Evolutionary conservation across 2,113 vertebrate species (phyloP).

Genomic region (Dolichallabes microphthalmus): DNA sequence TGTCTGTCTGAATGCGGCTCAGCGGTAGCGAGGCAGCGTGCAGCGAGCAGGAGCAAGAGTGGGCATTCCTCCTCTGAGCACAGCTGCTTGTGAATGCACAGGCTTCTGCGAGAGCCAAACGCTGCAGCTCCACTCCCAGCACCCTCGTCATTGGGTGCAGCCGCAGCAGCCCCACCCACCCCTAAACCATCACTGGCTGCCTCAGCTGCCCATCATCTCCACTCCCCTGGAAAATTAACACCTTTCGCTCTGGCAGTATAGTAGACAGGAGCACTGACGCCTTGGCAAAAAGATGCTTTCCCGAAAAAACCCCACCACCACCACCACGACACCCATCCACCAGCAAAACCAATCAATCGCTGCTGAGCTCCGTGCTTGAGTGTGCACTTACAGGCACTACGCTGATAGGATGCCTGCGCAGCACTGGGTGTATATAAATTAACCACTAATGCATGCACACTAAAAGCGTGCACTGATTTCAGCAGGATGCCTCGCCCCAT

Average conservation of each 20-base stretch:
- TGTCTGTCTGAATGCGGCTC: conserved; percentile 73
- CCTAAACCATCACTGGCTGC: conserved; percentile 84
- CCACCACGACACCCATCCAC: conserved; percentile 36
- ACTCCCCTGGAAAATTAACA: conserved; percentile 71
- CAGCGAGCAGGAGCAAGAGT: conserved; percentile 87
- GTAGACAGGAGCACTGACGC: conserved; percentile 69
- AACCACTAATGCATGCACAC: conserved; percentile 68
- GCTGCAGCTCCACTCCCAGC: conserved; percentile 82
- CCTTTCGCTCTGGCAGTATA: conserved; percentile 67
- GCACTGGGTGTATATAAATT: conserved; percentile 72
- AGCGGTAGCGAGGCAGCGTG: conserved; percentile 85
- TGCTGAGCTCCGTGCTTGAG: conserved; percentile 72
- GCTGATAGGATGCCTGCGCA: conserved; percentile 72
- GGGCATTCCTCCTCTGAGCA: conserved; percentile 95
- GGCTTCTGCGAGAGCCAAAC: conserved; percentile 86
- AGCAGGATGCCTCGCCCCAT: conserved; percentile 15
- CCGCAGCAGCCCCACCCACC: conserved; percentile 91
- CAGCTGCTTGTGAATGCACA: conserved; percentile 94
- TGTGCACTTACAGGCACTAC: conserved; percentile 70
- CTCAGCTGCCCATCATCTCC: conserved; percentile 81
- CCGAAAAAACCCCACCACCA: no score
- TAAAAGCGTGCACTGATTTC: conserved; percentile 59
- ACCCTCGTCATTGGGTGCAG: conserved; percentile 94
- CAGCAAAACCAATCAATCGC: conserved; percentile 76
- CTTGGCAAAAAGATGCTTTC: conserved; percentile 69